Evolutionary conservation across 2,113 vertebrate genomes (phyloP).

Genomic region (Telmatochromis brachygnathus): DNA sequence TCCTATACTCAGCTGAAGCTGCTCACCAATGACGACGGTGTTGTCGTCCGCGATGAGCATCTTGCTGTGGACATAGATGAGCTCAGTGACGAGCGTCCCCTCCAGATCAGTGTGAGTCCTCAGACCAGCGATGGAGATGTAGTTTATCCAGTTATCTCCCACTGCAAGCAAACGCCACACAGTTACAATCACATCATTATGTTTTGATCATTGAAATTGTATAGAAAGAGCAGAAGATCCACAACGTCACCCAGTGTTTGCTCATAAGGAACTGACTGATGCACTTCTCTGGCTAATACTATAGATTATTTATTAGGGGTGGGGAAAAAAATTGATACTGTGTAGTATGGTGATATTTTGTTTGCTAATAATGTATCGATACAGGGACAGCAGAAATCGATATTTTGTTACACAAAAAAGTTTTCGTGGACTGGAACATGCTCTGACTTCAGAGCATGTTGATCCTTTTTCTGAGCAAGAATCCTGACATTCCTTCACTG

Average conservation of each 20-base stretch:
- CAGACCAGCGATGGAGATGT: constrained; percentile 90
- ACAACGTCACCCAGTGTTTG: accelerated
- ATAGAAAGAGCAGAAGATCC: accelerated
- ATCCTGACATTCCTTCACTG: too few relatives aligned
- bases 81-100: constrained; percentile 85
- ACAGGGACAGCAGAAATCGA: too few relatives aligned
- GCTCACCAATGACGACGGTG: constrained; percentile 91
- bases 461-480: too few relatives aligned
- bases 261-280: not conserved
- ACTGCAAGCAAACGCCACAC: constrained; percentile 67
- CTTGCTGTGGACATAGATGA: constrained; percentile 98
- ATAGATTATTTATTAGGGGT: not conserved
- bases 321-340: too few relatives aligned
- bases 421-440: too few relatives aligned
- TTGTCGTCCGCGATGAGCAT: constrained; percentile 92
- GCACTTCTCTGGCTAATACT: not conserved
- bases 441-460: too few relatives aligned
- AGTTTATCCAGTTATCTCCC: constrained; percentile 94
- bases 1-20: not conserved
- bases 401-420: too few relatives aligned
- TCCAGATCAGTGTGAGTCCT: constrained; percentile 88
- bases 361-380: too few relatives aligned
- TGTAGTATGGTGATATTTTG: too few relatives aligned
- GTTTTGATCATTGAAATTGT: not conserved
- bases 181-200: not conserved